These are phyloP conservation scores for Drosophila bocki DNA, from an alignment of 1,140 invertebrate genomes.

Conservation along the genomic window DNA sequence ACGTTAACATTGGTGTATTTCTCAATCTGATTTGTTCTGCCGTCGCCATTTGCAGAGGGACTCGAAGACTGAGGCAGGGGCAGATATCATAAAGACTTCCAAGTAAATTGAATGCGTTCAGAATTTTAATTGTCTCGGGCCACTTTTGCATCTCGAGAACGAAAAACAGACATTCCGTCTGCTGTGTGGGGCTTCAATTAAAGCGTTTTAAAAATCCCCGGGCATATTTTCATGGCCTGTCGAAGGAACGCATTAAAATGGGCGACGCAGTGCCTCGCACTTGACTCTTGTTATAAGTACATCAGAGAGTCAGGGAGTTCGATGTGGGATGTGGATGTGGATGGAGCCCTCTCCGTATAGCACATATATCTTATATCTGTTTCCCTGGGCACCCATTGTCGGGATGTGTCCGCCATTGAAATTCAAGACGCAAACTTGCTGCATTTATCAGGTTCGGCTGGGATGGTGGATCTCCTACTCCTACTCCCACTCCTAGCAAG, in stretches of 20 bases:
- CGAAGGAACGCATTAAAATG: slow-evolving; percentile 81
- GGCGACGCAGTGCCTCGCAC: slow-evolving; percentile 69
- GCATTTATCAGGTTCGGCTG: slow-evolving; percentile 67
- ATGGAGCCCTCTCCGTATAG: slow-evolving; percentile 12
- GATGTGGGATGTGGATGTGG: slow-evolving; percentile 35
- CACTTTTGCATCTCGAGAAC: slow-evolving; percentile 78
- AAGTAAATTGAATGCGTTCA: slow-evolving; percentile 74
- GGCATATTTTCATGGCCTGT: slow-evolving; percentile 82
- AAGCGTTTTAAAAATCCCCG: slow-evolving; percentile 76
- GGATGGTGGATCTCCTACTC: slow-evolving; percentile 14
- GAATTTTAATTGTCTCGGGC: slow-evolving; percentile 76
- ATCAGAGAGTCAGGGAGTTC: slow-evolving; percentile 50
- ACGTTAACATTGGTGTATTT: slow-evolving; percentile 11
- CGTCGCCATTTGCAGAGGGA: slow-evolving; percentile 49
- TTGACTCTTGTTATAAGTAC: slow-evolving; percentile 81
- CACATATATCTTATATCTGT: slow-evolving; percentile 9
- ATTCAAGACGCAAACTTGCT: slow-evolving; percentile 83
- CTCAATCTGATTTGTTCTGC: slow-evolving; percentile 35
- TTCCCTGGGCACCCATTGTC: slow-evolving; percentile 65
- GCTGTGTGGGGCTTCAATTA: slow-evolving; percentile 70
- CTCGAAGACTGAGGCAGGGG: not conserved
- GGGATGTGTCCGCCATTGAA: slow-evolving; percentile 68
- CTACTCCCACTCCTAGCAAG: slow-evolving; percentile 12
- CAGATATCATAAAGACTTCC: slow-evolving; percentile 47
- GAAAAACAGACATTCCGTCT: slow-evolving; percentile 79